These are phyloP conservation scores for Cheilosia grossa DNA, from an alignment of 2,888 invertebrate species.

Conservation along the genomic window DNA sequence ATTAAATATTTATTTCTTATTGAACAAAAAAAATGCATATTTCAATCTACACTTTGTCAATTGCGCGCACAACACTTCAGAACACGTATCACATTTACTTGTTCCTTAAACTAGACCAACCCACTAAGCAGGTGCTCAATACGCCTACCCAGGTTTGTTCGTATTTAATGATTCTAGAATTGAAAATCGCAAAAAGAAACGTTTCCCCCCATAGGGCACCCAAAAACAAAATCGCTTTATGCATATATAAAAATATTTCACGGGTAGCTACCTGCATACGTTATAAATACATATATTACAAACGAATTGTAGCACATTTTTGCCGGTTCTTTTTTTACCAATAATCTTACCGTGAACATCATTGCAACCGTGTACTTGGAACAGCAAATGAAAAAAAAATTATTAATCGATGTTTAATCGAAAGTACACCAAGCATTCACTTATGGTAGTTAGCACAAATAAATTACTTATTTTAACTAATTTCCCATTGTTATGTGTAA, in stretches of 20 bases:
- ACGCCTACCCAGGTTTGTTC: not conserved
- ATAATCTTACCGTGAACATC: conserved; percentile 84
- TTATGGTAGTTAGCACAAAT: conserved; percentile 33
- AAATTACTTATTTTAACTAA: conserved; percentile 31
- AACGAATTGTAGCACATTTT: conserved; percentile 37
- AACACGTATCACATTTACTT: conserved; percentile 2
- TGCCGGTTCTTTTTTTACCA: conserved; percentile 56
- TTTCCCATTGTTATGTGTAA: conserved; percentile 40
- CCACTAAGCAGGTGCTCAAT: conserved; percentile 16
- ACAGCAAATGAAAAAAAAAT: conserved; percentile 40
- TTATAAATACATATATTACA: conserved; percentile 13
- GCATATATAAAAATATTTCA: no score
- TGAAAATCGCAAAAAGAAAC: not conserved
- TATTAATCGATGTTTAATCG: conserved; percentile 16
- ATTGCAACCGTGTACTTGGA: conserved; percentile 78
- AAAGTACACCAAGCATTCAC: conserved; percentile 34
- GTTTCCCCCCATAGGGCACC: conserved; percentile 1
- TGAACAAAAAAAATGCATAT: not conserved
- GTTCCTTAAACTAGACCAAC: not conserved
- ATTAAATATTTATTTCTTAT: not conserved
- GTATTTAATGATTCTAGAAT: no score
- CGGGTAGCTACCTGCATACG: not conserved
- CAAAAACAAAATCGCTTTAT: no score
- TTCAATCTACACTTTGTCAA: not conserved
- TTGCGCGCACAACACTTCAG: conserved; percentile 7